phyloP scores from a whole-genome alignment of 2,888 invertebrate genomes.

The Sussaba pulchella region DNA sequence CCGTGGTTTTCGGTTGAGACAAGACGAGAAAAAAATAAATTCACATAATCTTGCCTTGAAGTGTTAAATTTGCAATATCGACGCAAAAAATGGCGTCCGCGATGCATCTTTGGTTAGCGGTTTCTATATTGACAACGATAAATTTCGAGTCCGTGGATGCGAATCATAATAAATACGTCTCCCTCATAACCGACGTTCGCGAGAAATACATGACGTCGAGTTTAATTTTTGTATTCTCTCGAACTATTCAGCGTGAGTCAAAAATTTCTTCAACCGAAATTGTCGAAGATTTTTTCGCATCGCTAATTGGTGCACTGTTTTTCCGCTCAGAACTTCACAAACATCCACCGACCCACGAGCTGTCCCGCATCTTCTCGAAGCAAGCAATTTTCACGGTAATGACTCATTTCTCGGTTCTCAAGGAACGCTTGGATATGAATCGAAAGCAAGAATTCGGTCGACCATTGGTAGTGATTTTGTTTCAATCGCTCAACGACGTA shows the following conservation, averaged over 20 bases:
- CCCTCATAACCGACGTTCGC: not conserved
- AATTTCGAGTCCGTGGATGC: too few relatives aligned
- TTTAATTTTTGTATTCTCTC: not conserved
- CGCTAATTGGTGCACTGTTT: not conserved
- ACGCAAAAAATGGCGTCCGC: too few relatives aligned
- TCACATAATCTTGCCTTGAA: too few relatives aligned
- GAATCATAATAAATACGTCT: too few relatives aligned
- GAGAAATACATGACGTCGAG: not conserved
- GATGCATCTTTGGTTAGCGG: too few relatives aligned
- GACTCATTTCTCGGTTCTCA: constrained; percentile 56
- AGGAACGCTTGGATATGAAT: constrained; percentile 13
- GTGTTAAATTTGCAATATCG: too few relatives aligned
- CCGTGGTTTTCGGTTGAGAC: too few relatives aligned
- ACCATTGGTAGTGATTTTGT: constrained; percentile 72
- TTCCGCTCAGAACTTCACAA: constrained; percentile 42
- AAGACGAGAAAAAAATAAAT: too few relatives aligned
- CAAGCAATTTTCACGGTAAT: constrained; percentile 60
- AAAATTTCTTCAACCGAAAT: too few relatives aligned
- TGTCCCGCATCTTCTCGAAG: constrained; percentile 69
- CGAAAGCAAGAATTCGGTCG: constrained; percentile 61
- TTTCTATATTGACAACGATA: too few relatives aligned
- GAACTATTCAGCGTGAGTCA: too few relatives aligned
- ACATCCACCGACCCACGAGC: constrained; percentile 57
- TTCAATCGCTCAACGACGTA: constrained; percentile 61
- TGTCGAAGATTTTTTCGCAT: too few relatives aligned